Base-by-base conservation (phyloP, 2,797 vertebrate species). In the Gambelia wislizenii region DNA sequence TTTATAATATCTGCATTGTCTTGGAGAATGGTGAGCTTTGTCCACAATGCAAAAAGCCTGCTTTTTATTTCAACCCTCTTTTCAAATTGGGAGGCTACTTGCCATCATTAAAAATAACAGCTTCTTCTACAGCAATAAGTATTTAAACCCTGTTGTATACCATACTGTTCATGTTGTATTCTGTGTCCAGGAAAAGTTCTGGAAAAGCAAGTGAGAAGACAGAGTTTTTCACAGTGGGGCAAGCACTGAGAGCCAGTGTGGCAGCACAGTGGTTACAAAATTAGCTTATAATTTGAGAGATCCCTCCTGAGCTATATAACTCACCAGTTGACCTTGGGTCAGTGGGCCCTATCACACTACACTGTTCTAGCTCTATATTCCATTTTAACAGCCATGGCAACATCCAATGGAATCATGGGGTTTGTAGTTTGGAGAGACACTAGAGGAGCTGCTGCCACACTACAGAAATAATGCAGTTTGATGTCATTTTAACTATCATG, bases 1-100 rank as follows among this genome's bases (percentile, higher is more conserved):
- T 97, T 97, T 97, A 96, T 88, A 83, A 75, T 96, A 97, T 96
- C 95, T 96, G 95, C 96, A 97, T 96, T 96, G 96, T 97, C 93
- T 49, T 59, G 86, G 86, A 91, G 18, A 94, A 94, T 92, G 94
- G 94, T 94, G 95, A 95, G 96, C 93, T 96, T 96, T 93, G 96
- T 96, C 97, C 95, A 90, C 90, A 96, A 97, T 97, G 96, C 95
- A 96, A 94, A 97, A 96, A 88, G 89, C 93, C 87, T 95, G 95
- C 93, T 95, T 93, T 91, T 96, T 91, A 96, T 96, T 96, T 96
- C 95, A 96, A 95, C 91, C 95, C 95, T 96, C 91, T 91, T 92
- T 96, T 91, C 91, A 95, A 96, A 95, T 87, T n/a, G 56, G 93
- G 91, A 96, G 93, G 94, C 91, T 91, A 91, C 93, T 84, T 84